These are phyloP conservation scores for Trematomus loennbergii DNA, from an alignment of 2,113 vertebrate species.

Conservation along the genomic window DNA sequence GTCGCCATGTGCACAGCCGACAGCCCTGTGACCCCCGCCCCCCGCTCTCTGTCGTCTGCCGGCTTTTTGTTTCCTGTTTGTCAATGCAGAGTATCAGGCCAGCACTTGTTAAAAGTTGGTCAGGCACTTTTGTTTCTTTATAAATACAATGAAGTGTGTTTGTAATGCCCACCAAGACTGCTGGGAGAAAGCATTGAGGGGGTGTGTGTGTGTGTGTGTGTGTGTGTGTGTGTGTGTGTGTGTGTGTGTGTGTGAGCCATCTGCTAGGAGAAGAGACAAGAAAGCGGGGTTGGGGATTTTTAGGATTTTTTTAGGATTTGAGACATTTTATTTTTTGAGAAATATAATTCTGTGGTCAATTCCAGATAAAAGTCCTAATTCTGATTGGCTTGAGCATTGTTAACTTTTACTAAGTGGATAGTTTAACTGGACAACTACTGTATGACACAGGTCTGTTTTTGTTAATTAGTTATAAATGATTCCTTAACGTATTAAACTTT, in stretches of 20 bases:
- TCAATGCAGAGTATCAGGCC: conserved; percentile 8
- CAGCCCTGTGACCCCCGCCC: conserved; percentile 35
- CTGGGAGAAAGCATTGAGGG: not conserved
- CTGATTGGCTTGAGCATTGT: not conserved
- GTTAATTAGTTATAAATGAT: too few relatives aligned
- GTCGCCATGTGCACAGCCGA: conserved; percentile 47
- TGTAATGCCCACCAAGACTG: not conserved
- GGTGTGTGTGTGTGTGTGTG: not conserved
- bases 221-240: not conserved
- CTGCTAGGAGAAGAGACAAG: conserved; percentile 15
- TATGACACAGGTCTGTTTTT: too few relatives aligned
- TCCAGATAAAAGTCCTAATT: not conserved
- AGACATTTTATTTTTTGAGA: too few relatives aligned
- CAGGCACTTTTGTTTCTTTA: conserved; percentile 25
- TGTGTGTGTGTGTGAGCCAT: conserved; percentile 18
- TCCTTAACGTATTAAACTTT: not conserved
- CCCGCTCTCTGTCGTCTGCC: conserved; percentile 14
- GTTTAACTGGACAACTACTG: too few relatives aligned
- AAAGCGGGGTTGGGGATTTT: conserved; percentile 7
- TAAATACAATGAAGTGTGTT: conserved; percentile 8
- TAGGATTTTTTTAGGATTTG: too few relatives aligned
- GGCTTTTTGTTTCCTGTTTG: conserved; percentile 38
- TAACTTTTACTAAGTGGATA: not conserved
- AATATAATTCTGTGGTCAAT: not conserved
- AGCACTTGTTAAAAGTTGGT: conserved; percentile 14